Evolutionary conservation across 1,140 invertebrate species (phyloP).

Genomic region (Tetramorium simillimum): DNA sequence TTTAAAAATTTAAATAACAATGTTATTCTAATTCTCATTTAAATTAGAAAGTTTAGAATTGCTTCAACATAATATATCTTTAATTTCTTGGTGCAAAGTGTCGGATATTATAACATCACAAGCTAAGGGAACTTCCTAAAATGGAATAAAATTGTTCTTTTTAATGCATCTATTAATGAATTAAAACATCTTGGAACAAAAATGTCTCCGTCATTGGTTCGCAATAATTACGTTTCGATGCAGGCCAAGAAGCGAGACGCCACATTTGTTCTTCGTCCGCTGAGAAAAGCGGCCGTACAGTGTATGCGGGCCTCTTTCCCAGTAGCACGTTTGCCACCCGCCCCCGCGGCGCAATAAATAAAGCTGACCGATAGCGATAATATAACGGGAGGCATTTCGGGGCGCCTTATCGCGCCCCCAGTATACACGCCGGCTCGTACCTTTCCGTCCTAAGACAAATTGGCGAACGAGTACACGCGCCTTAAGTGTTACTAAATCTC

Average conservation of each 20-base stretch:
- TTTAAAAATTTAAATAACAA: no score
- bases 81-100: no score
- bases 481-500: slow-evolving; percentile 59
- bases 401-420: slow-evolving; percentile 36
- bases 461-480: slow-evolving; percentile 44
- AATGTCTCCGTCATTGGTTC: neutral
- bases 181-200: neutral
- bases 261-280: slow-evolving; percentile 48
- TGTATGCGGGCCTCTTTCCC: neutral
- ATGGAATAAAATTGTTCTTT: neutral
- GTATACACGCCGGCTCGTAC: slow-evolving; percentile 10
- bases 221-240: neutral
- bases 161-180: no score
- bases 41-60: no score
- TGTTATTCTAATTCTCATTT: no score
- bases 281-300: slow-evolving; percentile 28
- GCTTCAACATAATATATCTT: no score
- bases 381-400: slow-evolving; percentile 9
- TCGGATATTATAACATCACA: no score
- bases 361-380: slow-evolving; percentile 60
- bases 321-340: neutral
- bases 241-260: neutral
- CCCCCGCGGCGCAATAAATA: slow-evolving; percentile 32
- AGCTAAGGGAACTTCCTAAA: neutral
- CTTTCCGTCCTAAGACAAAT: slow-evolving; percentile 41